These are phyloP conservation scores for Azorinus chamasolen DNA, from an alignment of 2,888 invertebrate species.

Conservation along the genomic window DNA sequence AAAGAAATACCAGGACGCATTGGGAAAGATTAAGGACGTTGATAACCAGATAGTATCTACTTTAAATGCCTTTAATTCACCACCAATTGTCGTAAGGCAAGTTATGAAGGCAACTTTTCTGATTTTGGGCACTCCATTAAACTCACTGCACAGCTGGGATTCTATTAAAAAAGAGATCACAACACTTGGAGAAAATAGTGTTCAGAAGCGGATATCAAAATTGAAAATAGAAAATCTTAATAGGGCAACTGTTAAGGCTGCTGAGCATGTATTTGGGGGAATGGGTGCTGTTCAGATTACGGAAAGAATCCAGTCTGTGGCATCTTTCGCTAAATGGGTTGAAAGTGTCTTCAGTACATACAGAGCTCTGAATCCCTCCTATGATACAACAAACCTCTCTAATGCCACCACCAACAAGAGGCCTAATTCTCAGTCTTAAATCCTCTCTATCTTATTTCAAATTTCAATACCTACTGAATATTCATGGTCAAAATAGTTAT, in stretches of 20 bases:
- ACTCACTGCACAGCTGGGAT: slow-evolving; percentile 3
- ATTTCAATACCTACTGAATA: too few relatives aligned
- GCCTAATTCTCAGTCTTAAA: too few relatives aligned
- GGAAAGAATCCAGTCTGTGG: slow-evolving; percentile 24
- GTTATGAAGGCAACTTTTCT: slow-evolving; percentile 22
- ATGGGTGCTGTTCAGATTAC: slow-evolving; percentile 3
- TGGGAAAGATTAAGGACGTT: slow-evolving; percentile 7
- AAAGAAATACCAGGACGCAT: neutral
- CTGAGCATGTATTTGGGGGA: neutral
- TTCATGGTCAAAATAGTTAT: too few relatives aligned
- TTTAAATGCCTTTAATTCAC: slow-evolving; percentile 15
- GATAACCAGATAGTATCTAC: neutral
- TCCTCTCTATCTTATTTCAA: too few relatives aligned
- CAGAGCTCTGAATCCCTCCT: too few relatives aligned
- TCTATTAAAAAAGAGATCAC: neutral
- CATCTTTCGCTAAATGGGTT: slow-evolving; percentile 35
- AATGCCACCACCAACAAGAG: too few relatives aligned
- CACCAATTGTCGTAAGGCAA: neutral
- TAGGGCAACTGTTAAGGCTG: neutral
- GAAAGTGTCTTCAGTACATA: neutral
- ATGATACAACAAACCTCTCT: too few relatives aligned
- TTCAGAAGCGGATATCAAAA: slow-evolving; percentile 6
- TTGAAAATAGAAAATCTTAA: slow-evolving; percentile 4
- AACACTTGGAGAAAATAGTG: neutral
- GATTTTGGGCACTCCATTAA: slow-evolving; percentile 1